Evolutionary conservation across 2,888 invertebrate genomes (phyloP), one percentile per base, ranked within the genome.

Genomic region (Eilema depressum): DNA sequence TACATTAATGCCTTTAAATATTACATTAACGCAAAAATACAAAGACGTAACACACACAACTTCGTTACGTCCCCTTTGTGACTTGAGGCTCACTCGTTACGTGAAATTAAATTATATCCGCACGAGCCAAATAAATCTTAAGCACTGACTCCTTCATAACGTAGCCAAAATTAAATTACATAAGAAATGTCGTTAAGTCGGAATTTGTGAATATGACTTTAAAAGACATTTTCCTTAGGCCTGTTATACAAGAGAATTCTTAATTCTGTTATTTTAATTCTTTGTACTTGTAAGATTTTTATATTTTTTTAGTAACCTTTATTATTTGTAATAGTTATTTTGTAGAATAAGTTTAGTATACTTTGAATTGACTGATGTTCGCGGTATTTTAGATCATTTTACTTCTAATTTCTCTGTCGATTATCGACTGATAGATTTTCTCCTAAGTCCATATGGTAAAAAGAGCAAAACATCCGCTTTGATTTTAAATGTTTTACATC

Each of bases 81-180:
- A 41, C 47, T 53, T 47, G 33, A 66, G 65, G 62, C 57, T 61
- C 69, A 20, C 28, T 70, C 59, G 56, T 69, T 63, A 17, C n/a
- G 65, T 63, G 47, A 69, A 73, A 77, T 75, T 47, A 62, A 75
- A 75, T 75, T 57, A 75, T 61, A 65, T 66, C 68, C 63, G 68
- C 70, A 76, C 64, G 63, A 57, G 25, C 37, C 61, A 71, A 80
- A 80, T 73, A 75, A 78, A 75, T 80, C 60, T 75, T 73, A 66
- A 75, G 70, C 69, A 67, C 56, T 30, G 69, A 71, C 30, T 66
- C 47, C 41, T 37, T 66, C 68, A 57, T 66, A 57, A 56, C 25
- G 53, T 37, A 62, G 64, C 30, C 66, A 20, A 73, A 76, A 76
- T 71, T 33, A 60, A 74, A 71, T 72, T 80, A 63, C 57, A 60